These are phyloP conservation scores for Xenops minutus DNA, from an alignment of 2,797 vertebrate genomes.

Conservation along the genomic window DNA sequence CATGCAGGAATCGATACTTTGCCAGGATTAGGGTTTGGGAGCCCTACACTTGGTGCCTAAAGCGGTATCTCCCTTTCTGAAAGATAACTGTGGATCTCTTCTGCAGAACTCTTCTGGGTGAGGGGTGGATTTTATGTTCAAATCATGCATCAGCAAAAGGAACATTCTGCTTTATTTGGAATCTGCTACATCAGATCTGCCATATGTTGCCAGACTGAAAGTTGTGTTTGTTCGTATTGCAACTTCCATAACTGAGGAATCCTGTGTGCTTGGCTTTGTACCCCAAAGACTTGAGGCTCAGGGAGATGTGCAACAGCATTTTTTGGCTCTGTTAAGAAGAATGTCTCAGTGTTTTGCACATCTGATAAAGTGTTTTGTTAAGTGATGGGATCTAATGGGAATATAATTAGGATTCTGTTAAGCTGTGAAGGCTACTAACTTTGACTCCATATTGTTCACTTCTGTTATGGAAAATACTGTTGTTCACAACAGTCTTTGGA, in stretches of 20 bases:
- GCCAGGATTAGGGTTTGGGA: constrained; percentile 17
- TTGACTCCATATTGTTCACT: neutral
- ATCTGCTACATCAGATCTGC: constrained; percentile 57
- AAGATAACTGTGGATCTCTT: constrained; percentile 15
- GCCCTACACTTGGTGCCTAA: neutral
- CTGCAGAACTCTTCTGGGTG: neutral
- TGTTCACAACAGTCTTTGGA: neutral
- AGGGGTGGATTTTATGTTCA: constrained; percentile 35
- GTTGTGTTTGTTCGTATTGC: constrained; percentile 34
- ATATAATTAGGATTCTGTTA: neutral
- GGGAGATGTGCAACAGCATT: neutral
- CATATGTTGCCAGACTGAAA: constrained; percentile 46
- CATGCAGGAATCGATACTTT: constrained; percentile 29
- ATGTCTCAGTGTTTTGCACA: neutral
- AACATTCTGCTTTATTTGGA: constrained; percentile 66
- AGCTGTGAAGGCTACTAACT: neutral
- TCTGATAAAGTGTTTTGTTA: neutral
- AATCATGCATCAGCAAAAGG: constrained; percentile 57
- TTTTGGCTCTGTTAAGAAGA: neutral
- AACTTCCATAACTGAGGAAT: neutral
- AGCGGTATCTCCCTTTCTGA: neutral
- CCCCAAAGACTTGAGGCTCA: neutral
- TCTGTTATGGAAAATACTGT: neutral
- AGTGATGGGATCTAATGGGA: neutral
- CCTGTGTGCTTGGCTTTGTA: neutral